A percentile compares a stretch with the other conserved stretches of the same genome.
Conservation (phyloP, 2,797 vertebrate genomes). For the Chiroxiphia lanceolata region DNA sequence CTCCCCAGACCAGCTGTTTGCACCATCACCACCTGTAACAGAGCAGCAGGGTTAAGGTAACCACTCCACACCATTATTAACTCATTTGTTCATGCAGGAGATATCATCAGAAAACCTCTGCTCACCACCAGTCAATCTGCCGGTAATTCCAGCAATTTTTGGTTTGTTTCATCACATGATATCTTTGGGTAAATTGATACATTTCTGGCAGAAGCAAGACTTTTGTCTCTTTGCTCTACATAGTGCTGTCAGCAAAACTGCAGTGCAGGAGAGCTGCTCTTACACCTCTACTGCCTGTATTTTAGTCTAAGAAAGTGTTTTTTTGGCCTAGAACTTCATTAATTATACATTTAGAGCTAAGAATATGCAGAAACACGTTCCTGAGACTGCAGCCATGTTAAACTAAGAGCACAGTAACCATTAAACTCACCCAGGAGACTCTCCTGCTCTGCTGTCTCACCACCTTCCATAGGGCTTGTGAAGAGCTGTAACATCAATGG, state of each 20-base stretch:
- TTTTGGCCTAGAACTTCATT: background rate
- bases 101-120: constrained; percentile 78
- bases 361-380: background rate
- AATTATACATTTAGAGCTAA: background rate
- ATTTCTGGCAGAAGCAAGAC: background rate
- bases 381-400: fast-evolving
- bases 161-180: constrained; percentile 85
- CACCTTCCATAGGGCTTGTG: background rate
- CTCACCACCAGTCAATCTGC: constrained; percentile 88
- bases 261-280: background rate
- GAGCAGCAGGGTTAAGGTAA: background rate
- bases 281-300: fast-evolving
- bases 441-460: background rate
- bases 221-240: background rate
- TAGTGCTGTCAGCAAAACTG: background rate
- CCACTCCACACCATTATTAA: background rate
- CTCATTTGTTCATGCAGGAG: background rate
- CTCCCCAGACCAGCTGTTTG: background rate
- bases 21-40: background rate
- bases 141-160: constrained; percentile 92
- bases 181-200: background rate
- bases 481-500: background rate
- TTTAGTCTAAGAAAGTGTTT: background rate
- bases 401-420: background rate
- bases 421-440: background rate